phyloP scores from a whole-genome alignment of 2,797 vertebrate species.

The Pseudomugil tenellus region DNA sequence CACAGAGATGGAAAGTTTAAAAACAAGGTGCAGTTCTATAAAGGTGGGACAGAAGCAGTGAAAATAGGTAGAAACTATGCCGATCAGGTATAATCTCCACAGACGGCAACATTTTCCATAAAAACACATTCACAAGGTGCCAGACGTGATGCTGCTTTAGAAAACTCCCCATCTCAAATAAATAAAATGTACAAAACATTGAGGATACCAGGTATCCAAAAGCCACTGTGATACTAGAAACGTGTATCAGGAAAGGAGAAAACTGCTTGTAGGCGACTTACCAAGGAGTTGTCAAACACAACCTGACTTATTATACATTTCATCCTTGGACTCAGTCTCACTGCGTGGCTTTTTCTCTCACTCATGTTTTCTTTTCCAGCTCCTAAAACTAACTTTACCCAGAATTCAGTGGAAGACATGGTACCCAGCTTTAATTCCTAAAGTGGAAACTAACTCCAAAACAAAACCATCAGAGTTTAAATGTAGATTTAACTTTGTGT shows the following conservation, averaged over 20 bases:
- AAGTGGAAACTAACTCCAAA: neutral
- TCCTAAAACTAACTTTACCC: neutral
- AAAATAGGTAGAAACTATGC: neutral
- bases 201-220: neutral
- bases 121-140: neutral
- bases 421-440: constrained; percentile 11
- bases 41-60: neutral
- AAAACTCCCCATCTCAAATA: too few species aligned
- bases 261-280: constrained; percentile 46
- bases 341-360: constrained; percentile 17
- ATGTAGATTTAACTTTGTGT: too few species aligned
- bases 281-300: constrained; percentile 78
- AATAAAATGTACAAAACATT: neutral
- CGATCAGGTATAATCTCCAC: constrained; percentile 2
- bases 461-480: constrained; percentile 2
- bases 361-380: constrained; percentile 4
- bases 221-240: neutral
- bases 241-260: constrained; percentile 21
- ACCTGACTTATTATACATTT: constrained; percentile 27
- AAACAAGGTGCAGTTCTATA: neutral
- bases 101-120: constrained; percentile 13
- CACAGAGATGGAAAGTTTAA: constrained; percentile 1
- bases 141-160: too few species aligned
- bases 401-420: neutral
- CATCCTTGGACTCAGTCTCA: constrained; percentile 11